Base-by-base conservation (phyloP, 2,797 vertebrate species). In the Tokudaia tokunoshimensis region DNA sequence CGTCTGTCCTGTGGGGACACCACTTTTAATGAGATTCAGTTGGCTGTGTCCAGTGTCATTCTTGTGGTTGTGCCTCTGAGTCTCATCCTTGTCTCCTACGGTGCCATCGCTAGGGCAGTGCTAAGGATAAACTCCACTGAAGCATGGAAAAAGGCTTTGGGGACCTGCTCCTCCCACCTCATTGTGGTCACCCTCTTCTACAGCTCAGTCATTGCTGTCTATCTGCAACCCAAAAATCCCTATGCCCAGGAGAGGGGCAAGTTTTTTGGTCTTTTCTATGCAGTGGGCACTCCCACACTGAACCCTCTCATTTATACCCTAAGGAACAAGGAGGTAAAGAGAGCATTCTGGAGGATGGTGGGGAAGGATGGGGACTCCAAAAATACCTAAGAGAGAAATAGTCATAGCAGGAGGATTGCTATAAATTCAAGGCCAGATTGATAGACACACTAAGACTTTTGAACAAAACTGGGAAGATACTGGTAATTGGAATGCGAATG, bases 171-270 rank as follows among this genome's bases (percentile, higher is more conserved):
- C 3, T 97, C 97, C 37, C 97, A 97, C 29, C 96, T 98, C 47
- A 79, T 72, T 6, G 96, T 97, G n/a, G 96, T 98, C 76, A 90
- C 91, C 0, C 41, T 97, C 44, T 96, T 98, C 92, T 98, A 97
- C 22, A 91, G 92, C 14, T 95, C 91, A 22, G 94, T 92, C 55
- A 97, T 95, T 37, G 90, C 97, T n/a, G 92, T 93, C 74, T 94
- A 94, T 50, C 74, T 97, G 81, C 94, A 95, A 3, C 94, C 92
- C 20, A 87, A 61, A 94, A 96, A 34, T 12, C 76, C 85, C 8
- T 80, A 91, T 70, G 86, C 92, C 22, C 86, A 61, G 72, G 37
- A 92, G 31, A 92, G 81, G 34, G 89, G 37, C 44, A 94, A 92
- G 90, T 90, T 95, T 55, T 95, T 97, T 6, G 93, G 93, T 67